phyloP scores from a whole-genome alignment of 2,888 invertebrate genomes.

The Asteroscopus sphinx region DNA sequence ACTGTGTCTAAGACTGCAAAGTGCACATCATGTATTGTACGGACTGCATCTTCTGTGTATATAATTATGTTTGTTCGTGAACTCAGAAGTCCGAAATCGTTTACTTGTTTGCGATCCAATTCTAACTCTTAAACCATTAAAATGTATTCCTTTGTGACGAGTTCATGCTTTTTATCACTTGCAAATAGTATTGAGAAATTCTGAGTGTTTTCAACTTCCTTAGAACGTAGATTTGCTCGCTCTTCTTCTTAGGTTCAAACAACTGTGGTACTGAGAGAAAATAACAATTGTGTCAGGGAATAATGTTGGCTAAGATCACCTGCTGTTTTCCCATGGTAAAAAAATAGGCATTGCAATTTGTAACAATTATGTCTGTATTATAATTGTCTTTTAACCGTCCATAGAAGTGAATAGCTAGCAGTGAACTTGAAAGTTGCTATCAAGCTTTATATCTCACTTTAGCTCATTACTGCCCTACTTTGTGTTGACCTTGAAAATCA shows the following conservation, averaged over 20 bases:
- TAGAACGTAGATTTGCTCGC: conserved; percentile 1
- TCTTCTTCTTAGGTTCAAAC: background rate
- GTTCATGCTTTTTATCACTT: conserved; percentile 26
- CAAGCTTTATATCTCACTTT: too few relatives aligned
- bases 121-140: conserved; percentile 50
- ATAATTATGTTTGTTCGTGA: background rate
- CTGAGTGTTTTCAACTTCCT: background rate
- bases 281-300: too few relatives aligned
- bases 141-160: conserved; percentile 42
- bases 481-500: too few relatives aligned
- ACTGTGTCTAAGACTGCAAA: background rate
- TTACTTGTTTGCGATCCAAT: conserved; percentile 52
- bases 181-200: conserved; percentile 33
- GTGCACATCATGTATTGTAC: background rate
- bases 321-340: too few relatives aligned
- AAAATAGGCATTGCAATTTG: too few relatives aligned
- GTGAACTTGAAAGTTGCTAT: too few relatives aligned
- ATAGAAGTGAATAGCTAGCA: too few relatives aligned
- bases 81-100: conserved; percentile 35
- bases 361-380: too few relatives aligned
- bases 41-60: conserved; percentile 21
- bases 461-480: too few relatives aligned
- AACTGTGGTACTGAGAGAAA: too few relatives aligned
- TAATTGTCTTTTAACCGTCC: too few relatives aligned
- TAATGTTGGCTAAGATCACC: too few relatives aligned